Base-by-base conservation (phyloP, 2,113 vertebrate genomes). In the Dascyllus trimaculatus region DNA sequence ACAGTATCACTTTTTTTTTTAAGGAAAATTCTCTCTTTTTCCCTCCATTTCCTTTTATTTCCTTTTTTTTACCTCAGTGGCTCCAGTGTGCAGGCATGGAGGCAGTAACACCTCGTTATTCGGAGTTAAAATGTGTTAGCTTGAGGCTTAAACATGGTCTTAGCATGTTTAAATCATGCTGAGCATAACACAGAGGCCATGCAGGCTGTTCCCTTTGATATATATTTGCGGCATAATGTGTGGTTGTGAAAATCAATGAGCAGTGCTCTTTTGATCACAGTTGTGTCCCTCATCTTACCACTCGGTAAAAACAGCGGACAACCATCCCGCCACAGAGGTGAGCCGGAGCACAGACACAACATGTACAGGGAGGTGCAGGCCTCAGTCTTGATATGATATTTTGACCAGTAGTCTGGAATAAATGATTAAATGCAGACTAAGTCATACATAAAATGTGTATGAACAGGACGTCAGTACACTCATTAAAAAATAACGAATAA, bases 231-330 rank as follows among this genome's bases (percentile, higher is more conserved):
- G 77, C 67, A 81, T 85, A 88, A 86, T 86, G 83, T 80, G 83
- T 78, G 81, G 77, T 80, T 91, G 90, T 92, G 91, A 86, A 93
- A 91, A 91, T 92, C 87, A 92, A 89, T 84, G 89, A 81, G 86
- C 71, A 48, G 58, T 64, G 68, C 58, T 58, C 80, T 80, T 92
- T 92, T 91, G 88, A 93, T 94, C 85, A 72, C 84, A 85, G 77
- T 71, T 25, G 79, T 29, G 66, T 89, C 81, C 87, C 69, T 77
- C 66, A 57, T 82, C 85, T 87, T 53, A 32, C 62, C 45, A 24
- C 52, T 59, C 2, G 1, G 45, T 64, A 58, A 65, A 79, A 90
- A 88, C 60, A 71, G 67, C 17, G 11, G 22, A 58, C n/a, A n/a
- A 60, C 53, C 56, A 13, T 56, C 71, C 69, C 45, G 48, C 71